Percentiles rank a stretch among this genome's conserved stretches.
Evolutionary conservation across 2,797 vertebrate genomes (phyloP).

Genomic region (Spondyliosoma cantharus): DNA sequence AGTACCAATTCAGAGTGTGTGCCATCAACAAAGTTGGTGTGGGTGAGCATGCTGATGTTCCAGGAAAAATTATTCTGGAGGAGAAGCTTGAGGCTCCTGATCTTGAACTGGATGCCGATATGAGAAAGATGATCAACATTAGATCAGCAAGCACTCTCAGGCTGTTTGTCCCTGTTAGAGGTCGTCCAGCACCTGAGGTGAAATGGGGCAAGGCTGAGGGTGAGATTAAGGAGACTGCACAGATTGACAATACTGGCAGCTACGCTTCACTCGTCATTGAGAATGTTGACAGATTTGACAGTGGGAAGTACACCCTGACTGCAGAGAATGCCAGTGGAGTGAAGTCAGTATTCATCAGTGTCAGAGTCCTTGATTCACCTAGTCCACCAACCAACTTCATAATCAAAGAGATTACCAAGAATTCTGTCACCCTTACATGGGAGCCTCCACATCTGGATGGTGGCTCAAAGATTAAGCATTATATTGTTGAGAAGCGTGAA

Average conservation of each 20-base stretch:
- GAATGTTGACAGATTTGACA: constrained; percentile 96
- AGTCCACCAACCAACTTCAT: constrained; percentile 93
- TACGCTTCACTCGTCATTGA: constrained; percentile 97
- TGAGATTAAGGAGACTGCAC: constrained; percentile 92
- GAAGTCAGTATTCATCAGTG: constrained; percentile 96
- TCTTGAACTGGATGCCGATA: constrained; percentile 94
- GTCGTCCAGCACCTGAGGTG: constrained; percentile 95
- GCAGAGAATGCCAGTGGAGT: constrained; percentile 96
- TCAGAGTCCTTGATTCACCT: constrained; percentile 96
- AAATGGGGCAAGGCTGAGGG: constrained; percentile 97
- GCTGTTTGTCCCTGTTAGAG: constrained; percentile 95
- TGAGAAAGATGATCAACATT: constrained; percentile 97
- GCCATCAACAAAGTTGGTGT: constrained; percentile 97
- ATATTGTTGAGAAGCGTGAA: constrained; percentile 97
- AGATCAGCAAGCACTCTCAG: constrained; percentile 94
- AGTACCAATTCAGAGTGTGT: constrained; percentile 97
- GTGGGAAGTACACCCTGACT: constrained; percentile 95
- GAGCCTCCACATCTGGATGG: constrained; percentile 96
- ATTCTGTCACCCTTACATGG: constrained; percentile 95
- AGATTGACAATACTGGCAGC: constrained; percentile 93
- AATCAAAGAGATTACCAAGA: constrained; percentile 95
- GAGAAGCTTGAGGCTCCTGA: constrained; percentile 97
- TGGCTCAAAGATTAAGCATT: constrained; percentile 97
- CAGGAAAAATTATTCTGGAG: constrained; percentile 91
- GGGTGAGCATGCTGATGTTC: constrained; percentile 94